phyloP scores from a whole-genome alignment of 2,888 invertebrate genomes.

The Ormyrus nitidulus region DNA sequence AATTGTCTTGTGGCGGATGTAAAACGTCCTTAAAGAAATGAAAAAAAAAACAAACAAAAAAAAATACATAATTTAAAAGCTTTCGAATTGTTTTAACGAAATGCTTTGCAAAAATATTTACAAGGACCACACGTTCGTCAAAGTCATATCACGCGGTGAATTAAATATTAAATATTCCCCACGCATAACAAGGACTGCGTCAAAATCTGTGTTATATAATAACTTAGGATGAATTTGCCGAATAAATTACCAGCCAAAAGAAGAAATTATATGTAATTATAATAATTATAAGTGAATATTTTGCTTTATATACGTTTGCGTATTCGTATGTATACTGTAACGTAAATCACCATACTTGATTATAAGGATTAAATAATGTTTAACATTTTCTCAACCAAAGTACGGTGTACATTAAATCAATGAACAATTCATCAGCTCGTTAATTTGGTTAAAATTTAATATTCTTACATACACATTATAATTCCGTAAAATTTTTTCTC shows the following conservation, averaged over 20 bases:
- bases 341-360: no score
- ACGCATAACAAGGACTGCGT: slow-evolving; percentile 51
- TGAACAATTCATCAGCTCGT: no score
- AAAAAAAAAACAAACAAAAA: slow-evolving; percentile 7
- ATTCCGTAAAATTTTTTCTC: slow-evolving; percentile 52
- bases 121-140: slow-evolving; percentile 50
- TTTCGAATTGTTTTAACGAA: slow-evolving; percentile 20
- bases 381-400: no score
- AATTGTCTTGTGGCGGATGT: slow-evolving; percentile 32
- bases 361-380: no score
- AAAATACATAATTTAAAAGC: slow-evolving; percentile 7
- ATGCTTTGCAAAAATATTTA: slow-evolving; percentile 38
- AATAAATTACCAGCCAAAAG: slow-evolving; percentile 23
- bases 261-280: slow-evolving; percentile 48
- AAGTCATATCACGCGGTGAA: slow-evolving; percentile 54
- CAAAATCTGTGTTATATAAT: slow-evolving; percentile 50
- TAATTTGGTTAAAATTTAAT: background rate
- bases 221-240: slow-evolving; percentile 45
- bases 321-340: no score
- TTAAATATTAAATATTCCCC: slow-evolving; percentile 38
- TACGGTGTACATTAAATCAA: no score
- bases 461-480: slow-evolving; percentile 2
- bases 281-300: background rate
- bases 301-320: no score
- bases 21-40: slow-evolving; percentile 18